Conservation (phyloP, 2,888 invertebrate genomes). For the Lepidocyrtoides sp. region DNA sequence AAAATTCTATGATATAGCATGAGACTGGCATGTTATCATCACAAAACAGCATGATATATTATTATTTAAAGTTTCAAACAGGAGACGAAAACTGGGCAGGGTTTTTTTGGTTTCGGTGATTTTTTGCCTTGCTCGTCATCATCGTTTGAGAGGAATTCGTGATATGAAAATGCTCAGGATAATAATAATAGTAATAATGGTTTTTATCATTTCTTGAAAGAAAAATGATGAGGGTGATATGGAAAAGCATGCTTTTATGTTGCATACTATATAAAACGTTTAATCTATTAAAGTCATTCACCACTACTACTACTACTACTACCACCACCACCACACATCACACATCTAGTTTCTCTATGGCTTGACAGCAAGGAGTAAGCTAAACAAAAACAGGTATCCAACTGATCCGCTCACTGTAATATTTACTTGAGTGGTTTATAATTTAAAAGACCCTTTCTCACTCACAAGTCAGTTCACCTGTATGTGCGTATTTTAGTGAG, state of each 20-base stretch:
- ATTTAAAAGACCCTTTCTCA: constrained; percentile 36
- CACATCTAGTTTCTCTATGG: constrained; percentile 4
- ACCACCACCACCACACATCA: too few relatives aligned
- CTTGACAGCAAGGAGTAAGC: constrained; percentile 69
- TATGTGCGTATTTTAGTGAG: neutral
- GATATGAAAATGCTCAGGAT: constrained; percentile 39
- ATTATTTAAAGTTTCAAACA: constrained; percentile 66
- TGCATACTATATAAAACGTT: constrained; percentile 44
- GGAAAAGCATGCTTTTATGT: constrained; percentile 41
- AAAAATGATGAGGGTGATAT: constrained; percentile 44
- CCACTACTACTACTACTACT: too few relatives aligned
- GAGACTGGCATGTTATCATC: constrained; percentile 44
- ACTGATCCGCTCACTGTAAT: constrained; percentile 43
- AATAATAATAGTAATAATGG: constrained; percentile 38
- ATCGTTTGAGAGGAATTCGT: constrained; percentile 26
- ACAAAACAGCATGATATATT: constrained; percentile 44
- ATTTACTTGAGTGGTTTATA: constrained; percentile 48
- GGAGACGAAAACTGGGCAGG: constrained; percentile 71
- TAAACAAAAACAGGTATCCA: constrained; percentile 72
- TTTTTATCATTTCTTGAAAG: constrained; percentile 39
- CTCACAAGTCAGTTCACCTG: constrained; percentile 8
- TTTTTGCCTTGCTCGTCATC: neutral
- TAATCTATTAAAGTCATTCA: constrained; percentile 65
- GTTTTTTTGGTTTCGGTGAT: constrained; percentile 55
- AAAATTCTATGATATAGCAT: neutral